Base-by-base conservation (phyloP, 2,888 invertebrate genomes). In the Limnephilus lunatus region DNA sequence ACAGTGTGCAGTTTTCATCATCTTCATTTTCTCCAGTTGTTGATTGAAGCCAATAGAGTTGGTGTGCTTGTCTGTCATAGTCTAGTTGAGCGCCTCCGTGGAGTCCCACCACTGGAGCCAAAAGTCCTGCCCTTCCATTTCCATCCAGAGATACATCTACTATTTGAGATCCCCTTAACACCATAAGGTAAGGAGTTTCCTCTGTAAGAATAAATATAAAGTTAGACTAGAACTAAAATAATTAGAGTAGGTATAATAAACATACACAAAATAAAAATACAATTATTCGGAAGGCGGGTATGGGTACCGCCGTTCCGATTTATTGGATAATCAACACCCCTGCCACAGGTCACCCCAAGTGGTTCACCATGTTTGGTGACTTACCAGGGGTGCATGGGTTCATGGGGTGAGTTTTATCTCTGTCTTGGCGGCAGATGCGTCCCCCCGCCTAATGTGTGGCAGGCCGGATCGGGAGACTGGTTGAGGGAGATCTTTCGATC, bases 91-190 rank as follows among this genome's bases (percentile, higher is more conserved):
- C 97, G 39, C 98, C 99, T 94, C 98, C 98, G 95, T 95, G 95
- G 88, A 99, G 97, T 3, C 99, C 99, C 85, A 99, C 98, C 14
- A 99, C 97, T 0, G 99, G 98, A 0, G 98, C 98, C 85, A 99
- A 96, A 94, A 97, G 98, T 19, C 98, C 98, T 7, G 98, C 97
- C 90, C 97, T 97, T 12, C 97, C 97, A 91, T 98, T 98, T 0
- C 98, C 98, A 86, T 97, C 97, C 5, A 98, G 95, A 3, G 98
- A 97, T 32, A 98, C 96, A 94, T 99, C 99, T 2, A 99, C 97
- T 89, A 99, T 98, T 95, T 99, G 99, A 0, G 98, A 97, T 48
- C 98, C 98, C 94, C 98, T 98, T 94, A 99, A 97, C 0, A 99
- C 97, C 97, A 99, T 98, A 91, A 99, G 95, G 95, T 98, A 99